Evolutionary conservation across 2,888 invertebrate species (phyloP).

Genomic region (Aspidiotus destructor): DNA sequence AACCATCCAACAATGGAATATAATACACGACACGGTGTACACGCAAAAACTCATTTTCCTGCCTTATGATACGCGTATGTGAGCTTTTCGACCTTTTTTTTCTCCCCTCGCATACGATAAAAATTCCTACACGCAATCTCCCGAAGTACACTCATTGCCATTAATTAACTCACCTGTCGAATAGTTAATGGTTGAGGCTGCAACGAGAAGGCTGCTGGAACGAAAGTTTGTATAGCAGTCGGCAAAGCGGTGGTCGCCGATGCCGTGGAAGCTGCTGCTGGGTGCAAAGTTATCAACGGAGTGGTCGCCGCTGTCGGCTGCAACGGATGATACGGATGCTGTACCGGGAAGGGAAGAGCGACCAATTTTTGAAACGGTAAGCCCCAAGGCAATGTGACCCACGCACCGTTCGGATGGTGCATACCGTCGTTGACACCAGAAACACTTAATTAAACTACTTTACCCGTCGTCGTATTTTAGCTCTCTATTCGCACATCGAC

Average conservation of each 20-base stretch:
- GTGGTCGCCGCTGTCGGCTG: constrained; percentile 21
- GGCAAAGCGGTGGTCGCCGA: constrained; percentile 14
- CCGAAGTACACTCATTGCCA: no score
- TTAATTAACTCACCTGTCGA: constrained; percentile 24
- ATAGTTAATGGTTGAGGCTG: constrained; percentile 28
- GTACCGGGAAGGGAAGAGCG: constrained; percentile 27
- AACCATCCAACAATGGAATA: no score
- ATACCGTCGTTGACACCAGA: constrained; percentile 3
- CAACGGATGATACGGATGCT: constrained; percentile 29
- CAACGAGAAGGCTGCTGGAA: constrained; percentile 21
- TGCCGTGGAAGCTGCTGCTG: background rate
- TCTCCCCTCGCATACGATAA: no score
- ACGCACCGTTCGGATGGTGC: constrained; percentile 32
- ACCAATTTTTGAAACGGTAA: constrained; percentile 30
- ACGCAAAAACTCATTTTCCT: no score
- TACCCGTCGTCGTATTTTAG: background rate
- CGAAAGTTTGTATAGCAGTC: constrained; percentile 6
- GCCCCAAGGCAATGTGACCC: constrained; percentile 31
- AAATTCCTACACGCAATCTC: no score
- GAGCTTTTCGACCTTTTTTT: no score
- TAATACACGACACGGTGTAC: no score
- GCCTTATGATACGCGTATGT: no score
- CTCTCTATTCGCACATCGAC: background rate
- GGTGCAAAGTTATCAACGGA: constrained; percentile 26
- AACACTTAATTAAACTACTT: background rate